Conservation (phyloP, 2,888 invertebrate genomes). For the Cheilosia variabilis region DNA sequence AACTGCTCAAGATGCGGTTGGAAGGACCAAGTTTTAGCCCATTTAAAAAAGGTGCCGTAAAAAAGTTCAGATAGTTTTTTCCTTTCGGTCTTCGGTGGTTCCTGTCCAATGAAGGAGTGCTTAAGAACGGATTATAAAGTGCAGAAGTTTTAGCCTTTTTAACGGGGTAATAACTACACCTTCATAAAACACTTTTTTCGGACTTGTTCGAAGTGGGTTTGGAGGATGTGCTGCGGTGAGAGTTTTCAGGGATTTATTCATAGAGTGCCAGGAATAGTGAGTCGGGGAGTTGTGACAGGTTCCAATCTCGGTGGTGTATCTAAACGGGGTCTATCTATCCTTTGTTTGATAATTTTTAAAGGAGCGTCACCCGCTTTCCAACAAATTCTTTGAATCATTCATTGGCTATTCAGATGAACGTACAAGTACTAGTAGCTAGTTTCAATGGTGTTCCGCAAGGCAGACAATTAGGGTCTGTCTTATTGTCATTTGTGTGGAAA, state of each 20-base stretch:
- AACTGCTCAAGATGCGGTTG: conserved; percentile 37
- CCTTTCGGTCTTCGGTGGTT: background rate
- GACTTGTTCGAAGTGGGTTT: background rate
- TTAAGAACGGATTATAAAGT: conserved; percentile 69
- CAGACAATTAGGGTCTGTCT: background rate
- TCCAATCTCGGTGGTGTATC: too few species aligned
- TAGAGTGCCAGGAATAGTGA: background rate
- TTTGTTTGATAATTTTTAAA: background rate
- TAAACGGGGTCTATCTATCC: background rate
- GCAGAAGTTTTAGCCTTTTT: conserved; percentile 68
- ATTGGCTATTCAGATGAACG: too few species aligned
- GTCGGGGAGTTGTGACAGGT: background rate
- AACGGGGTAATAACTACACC: conserved; percentile 64
- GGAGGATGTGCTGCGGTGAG: background rate
- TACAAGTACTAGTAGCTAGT: background rate
- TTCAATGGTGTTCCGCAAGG: background rate
- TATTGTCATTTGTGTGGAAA: background rate
- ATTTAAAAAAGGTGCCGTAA: conserved; percentile 57
- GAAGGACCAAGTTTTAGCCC: conserved; percentile 69
- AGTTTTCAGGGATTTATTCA: background rate
- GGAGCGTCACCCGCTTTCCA: too few species aligned
- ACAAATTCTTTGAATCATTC: too few species aligned
- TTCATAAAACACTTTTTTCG: conserved; percentile 43
- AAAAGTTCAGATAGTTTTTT: conserved; percentile 36
- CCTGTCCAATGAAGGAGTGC: conserved; percentile 56